phyloP scores from a whole-genome alignment of 2,113 vertebrate genomes.

The Chelonoidis abingdonii region DNA sequence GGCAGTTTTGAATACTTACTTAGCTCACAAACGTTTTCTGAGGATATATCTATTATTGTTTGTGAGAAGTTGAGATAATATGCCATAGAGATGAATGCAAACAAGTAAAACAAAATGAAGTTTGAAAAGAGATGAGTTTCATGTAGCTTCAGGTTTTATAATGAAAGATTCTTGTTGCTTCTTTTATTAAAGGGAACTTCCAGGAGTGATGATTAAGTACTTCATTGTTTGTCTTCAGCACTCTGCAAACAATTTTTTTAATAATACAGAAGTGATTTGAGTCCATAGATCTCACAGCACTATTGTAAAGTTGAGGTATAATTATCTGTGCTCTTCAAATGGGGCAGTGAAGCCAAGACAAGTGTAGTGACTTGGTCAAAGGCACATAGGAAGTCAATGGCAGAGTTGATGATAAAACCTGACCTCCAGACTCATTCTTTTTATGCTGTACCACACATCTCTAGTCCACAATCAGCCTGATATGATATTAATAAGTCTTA shows the following conservation, averaged over 20 bases:
- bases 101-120: not conserved
- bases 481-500: not conserved
- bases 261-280: not conserved
- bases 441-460: not conserved
- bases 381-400: not conserved
- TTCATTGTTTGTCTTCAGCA: not conserved
- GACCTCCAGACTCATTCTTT: not conserved
- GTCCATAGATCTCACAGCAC: not conserved
- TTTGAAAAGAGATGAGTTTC: not conserved
- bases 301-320: fast-evolving
- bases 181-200: not conserved
- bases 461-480: not conserved
- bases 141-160: not conserved
- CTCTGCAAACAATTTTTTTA: not conserved
- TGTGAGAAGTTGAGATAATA: not conserved
- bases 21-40: not conserved
- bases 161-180: not conserved
- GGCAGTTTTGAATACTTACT: not conserved
- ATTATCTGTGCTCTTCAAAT: not conserved
- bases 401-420: not conserved
- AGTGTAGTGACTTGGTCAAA: not conserved
- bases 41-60: not conserved
- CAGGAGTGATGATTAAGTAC: not conserved
- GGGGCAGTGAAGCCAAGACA: not conserved
- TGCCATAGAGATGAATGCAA: not conserved